Evolutionary conservation across 2,888 invertebrate genomes (phyloP), one percentile per base, ranked within the genome.

Genomic region (Achlya flavicornis): DNA sequence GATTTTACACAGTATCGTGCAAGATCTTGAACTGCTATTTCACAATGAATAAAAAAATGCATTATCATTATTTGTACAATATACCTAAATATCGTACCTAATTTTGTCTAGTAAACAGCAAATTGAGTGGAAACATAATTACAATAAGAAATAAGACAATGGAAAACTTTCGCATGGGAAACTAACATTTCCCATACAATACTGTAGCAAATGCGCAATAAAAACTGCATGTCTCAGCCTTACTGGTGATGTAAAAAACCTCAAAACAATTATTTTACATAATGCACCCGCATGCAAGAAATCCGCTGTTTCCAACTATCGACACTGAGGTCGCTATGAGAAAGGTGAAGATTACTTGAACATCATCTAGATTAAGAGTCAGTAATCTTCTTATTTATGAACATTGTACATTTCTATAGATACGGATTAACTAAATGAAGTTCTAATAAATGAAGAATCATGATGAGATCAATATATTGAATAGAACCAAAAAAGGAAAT

Each of bases 81-180:
- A 4, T 2, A 12, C 12, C 12, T n/a, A 41, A 35, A 58, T 61
- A 53, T 68, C 71, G 70, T 69, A 71, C 63, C 66, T 60, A 70
- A 68, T 63, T 19, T 41, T 41, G 41, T 12, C 12, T 73, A 68
- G 68, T 69, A 69, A 67, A 66, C 63, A 71, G 69, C 74, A 74
- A 73, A 76, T 75, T 74, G 75, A 76, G 74, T 77, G 73, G 65
- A 70, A 67, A 62, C 70, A 68, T 64, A 71, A 38, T 12, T 35
- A 35, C 61, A 64, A 70, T 68, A 71, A 79, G 79, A 78, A 76
- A 70, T 38, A 63, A 70, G 69, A 86, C 85, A 86, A 86, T 85
- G 65, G 79, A 67, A 75, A 81, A 89, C 90, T 91, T 92, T 91
- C 92, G 89, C 91, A 92, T 90, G 92, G 84, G 92, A 92, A 92